Evolutionary conservation across 2,888 invertebrate genomes (phyloP).

Genomic region (Papilio gigon): DNA sequence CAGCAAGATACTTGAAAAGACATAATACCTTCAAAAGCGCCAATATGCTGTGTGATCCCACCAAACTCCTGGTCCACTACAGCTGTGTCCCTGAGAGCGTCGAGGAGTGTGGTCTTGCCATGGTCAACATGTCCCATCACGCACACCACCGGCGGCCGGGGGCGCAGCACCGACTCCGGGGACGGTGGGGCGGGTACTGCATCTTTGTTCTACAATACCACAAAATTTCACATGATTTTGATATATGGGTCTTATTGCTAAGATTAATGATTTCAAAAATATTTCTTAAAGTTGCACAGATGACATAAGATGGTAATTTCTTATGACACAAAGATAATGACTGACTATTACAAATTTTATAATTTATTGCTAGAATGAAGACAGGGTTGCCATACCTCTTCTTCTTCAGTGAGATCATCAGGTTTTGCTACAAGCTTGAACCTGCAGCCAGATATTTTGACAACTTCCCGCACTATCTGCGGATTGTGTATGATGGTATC

Average conservation of each 20-base stretch:
- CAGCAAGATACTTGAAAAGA: too few relatives aligned
- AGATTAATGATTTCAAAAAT: too few relatives aligned
- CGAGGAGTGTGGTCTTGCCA: slow-evolving; percentile 98
- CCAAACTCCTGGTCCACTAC: slow-evolving; percentile 97
- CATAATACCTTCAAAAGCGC: slow-evolving; percentile 92
- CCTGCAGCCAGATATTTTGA: slow-evolving; percentile 86
- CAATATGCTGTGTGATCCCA: slow-evolving; percentile 99
- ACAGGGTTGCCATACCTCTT: slow-evolving; percentile 54
- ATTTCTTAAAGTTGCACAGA: too few relatives aligned
- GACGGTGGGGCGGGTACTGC: slow-evolving; percentile 85
- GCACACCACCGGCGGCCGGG: slow-evolving; percentile 96
- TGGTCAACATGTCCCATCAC: slow-evolving; percentile 99
- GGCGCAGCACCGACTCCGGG: slow-evolving; percentile 83
- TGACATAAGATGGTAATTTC: too few relatives aligned
- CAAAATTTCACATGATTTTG: not conserved
- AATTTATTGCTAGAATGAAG: too few relatives aligned
- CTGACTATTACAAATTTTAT: too few relatives aligned
- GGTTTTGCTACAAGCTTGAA: slow-evolving; percentile 82
- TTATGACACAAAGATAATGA: too few relatives aligned
- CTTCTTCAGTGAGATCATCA: slow-evolving; percentile 63
- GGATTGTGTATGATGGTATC: slow-evolving; percentile 84
- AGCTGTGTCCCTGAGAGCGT: slow-evolving; percentile 91
- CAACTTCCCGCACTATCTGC: slow-evolving; percentile 85
- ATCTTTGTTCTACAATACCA: slow-evolving; percentile 72
- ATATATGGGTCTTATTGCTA: too few relatives aligned